Percentiles rank a stretch among this genome's conserved stretches.
Evolutionary conservation across 2,113 vertebrate genomes (phyloP).

Genomic region (Rhinogobius similis): DNA sequence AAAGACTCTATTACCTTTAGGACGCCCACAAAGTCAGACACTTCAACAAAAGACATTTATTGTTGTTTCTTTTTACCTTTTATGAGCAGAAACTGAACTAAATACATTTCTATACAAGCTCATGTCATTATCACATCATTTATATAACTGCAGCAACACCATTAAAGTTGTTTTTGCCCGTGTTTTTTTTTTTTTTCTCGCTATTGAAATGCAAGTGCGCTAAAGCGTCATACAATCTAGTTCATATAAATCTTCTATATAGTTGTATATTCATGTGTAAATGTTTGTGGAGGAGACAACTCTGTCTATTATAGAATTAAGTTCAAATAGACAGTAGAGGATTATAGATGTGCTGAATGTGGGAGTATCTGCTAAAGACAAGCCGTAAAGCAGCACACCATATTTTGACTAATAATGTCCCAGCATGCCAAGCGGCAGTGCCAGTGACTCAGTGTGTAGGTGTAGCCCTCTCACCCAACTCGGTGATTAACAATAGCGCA

Average conservation of each 20-base stretch:
- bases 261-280: conserved; percentile 1
- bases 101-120: conserved; percentile 7
- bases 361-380: conserved; percentile 33
- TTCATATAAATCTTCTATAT: background rate
- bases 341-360: conserved; percentile 37
- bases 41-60: conserved; percentile 13
- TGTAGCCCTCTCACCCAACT: conserved; percentile 62
- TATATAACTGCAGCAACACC: background rate
- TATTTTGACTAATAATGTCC: conserved; percentile 60
- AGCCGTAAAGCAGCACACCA: conserved; percentile 30
- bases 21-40: conserved; percentile 14
- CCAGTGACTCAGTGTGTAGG: conserved; percentile 66
- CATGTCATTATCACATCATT: conserved; percentile 8
- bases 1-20: conserved; percentile 39
- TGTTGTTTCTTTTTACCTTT: background rate
- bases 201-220: conserved; percentile 2
- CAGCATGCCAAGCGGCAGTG: conserved; percentile 40
- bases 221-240: background rate
- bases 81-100: conserved; percentile 21
- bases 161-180: background rate
- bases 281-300: background rate
- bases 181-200: background rate
- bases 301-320: conserved; percentile 1
- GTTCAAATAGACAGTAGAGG: conserved; percentile 6
- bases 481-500: conserved; percentile 61